Percentiles rank a stretch among this genome's conserved stretches.
These are phyloP conservation scores for Carapus acus DNA, from an alignment of 2,797 vertebrate genomes.

Conservation along the genomic window DNA sequence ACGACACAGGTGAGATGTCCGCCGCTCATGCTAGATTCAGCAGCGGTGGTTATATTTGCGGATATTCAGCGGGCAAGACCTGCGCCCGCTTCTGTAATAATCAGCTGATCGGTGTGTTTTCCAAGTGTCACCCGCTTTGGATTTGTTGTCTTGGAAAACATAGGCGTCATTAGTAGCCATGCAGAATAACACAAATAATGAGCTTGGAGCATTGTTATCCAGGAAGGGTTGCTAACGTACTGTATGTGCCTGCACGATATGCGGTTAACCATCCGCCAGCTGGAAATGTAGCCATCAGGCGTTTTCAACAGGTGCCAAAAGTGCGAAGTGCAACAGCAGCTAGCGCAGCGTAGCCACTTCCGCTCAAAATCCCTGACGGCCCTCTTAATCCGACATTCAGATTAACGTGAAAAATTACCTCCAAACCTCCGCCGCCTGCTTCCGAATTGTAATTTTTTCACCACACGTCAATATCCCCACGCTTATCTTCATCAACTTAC, in stretches of 20 bases:
- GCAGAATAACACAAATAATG: constrained; percentile 3
- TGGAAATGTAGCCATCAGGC: background rate
- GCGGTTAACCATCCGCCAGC: background rate
- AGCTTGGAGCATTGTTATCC: constrained; percentile 8
- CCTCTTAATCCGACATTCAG: background rate
- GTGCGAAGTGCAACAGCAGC: constrained; percentile 10
- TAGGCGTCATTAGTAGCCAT: background rate
- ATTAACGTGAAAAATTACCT: background rate
- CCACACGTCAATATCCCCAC: background rate
- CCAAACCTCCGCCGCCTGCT: background rate
- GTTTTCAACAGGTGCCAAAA: too few relatives aligned
- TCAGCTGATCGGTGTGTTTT: constrained; percentile 1
- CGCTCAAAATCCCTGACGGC: constrained; percentile 1
- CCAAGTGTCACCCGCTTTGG: constrained; percentile 7
- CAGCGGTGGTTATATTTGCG: background rate
- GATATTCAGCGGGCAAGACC: constrained; percentile 11
- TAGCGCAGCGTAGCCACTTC: background rate
- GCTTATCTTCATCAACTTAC: background rate
- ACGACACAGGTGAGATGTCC: constrained; percentile 2
- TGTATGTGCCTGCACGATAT: background rate
- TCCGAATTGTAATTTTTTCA: too few relatives aligned
- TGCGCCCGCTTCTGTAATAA: constrained; percentile 3
- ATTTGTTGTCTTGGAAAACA: constrained; percentile 6
- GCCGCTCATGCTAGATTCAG: background rate
- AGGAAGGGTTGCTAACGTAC: background rate